Conservation (phyloP, 2,888 invertebrate species). For the Cryptosula pallasiana region DNA sequence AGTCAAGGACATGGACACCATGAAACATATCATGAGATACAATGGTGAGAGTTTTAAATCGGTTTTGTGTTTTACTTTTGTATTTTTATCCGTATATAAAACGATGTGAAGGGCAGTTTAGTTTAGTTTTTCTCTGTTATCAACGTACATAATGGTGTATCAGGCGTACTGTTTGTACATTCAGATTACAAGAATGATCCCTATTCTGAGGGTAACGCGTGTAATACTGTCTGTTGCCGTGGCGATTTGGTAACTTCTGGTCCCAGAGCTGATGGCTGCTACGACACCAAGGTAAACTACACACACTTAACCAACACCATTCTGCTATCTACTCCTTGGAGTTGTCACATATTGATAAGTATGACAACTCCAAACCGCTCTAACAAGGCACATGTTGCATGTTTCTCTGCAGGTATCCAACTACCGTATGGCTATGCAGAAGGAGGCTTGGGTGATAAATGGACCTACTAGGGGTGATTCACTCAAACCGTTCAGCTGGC, state of each 20-base stretch:
- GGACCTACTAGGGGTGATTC: conserved; percentile 43
- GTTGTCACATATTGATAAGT: conserved; percentile 1
- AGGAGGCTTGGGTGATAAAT: conserved; percentile 32
- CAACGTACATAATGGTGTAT: too few relatives aligned
- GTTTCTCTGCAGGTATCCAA: background rate
- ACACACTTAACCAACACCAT: background rate
- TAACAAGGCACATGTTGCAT: too few relatives aligned
- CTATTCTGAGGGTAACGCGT: conserved; percentile 43
- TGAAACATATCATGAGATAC: conserved; percentile 48
- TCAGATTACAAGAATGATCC: conserved; percentile 45
- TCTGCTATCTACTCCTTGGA: conserved; percentile 37
- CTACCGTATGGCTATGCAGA: background rate
- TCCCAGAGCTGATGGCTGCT: conserved; percentile 42
- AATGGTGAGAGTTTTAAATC: conserved; percentile 44
- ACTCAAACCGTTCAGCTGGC: conserved; percentile 46
- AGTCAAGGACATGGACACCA: conserved; percentile 38
- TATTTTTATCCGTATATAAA: too few relatives aligned
- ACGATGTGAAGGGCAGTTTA: too few relatives aligned
- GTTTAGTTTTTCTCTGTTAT: too few relatives aligned
- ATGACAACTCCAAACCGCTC: too few relatives aligned
- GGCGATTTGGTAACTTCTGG: conserved; percentile 36
- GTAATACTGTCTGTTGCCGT: conserved; percentile 47
- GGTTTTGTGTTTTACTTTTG: too few relatives aligned
- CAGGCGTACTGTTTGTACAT: too few relatives aligned
- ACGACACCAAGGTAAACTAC: conserved; percentile 45